Conservation (phyloP, 2,113 vertebrate genomes). For the Gallinago paraguaiae region DNA sequence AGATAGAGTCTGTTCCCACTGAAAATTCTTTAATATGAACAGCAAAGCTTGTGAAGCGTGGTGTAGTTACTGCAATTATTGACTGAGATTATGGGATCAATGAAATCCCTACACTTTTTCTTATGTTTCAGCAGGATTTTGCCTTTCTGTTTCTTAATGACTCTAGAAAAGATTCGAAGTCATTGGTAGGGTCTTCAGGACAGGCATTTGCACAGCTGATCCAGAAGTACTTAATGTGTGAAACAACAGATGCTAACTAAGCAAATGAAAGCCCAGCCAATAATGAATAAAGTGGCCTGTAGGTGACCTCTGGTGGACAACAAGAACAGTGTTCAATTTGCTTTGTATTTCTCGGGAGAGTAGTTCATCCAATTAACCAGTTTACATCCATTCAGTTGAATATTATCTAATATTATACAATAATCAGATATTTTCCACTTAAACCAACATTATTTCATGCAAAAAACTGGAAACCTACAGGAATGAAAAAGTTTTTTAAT, state of each 20-base stretch:
- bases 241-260: background rate
- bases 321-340: background rate
- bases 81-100: background rate
- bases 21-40: background rate
- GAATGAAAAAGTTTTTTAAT: background rate
- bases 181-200: background rate
- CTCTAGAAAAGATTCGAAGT: background rate
- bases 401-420: background rate
- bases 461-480: background rate
- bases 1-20: background rate
- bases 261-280: background rate
- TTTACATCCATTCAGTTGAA: background rate
- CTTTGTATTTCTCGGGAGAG: background rate
- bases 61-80: background rate
- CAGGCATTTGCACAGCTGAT: background rate
- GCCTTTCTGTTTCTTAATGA: background rate
- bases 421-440: background rate
- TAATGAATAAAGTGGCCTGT: background rate
- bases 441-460: background rate
- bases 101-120: background rate
- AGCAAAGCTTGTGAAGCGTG: background rate
- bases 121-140: background rate
- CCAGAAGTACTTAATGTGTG: background rate
- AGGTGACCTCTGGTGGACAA: slow-evolving; percentile 61
- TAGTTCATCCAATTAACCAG: background rate